Evolutionary conservation across 2,797 vertebrate species (phyloP).

Genomic region (Sebastiscus tertius): DNA sequence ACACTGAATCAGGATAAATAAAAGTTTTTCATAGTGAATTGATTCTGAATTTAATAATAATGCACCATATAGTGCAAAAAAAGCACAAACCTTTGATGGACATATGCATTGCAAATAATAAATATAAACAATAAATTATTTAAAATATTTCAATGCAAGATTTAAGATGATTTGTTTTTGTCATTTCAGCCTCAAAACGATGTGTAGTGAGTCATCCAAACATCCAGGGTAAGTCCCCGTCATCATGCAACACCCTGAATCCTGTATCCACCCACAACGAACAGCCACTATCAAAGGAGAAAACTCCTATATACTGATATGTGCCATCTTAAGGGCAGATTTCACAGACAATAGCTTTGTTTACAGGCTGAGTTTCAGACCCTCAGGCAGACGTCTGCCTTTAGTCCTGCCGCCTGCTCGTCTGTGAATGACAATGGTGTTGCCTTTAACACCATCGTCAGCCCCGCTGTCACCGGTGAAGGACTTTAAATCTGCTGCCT

Average conservation of each 20-base stretch:
- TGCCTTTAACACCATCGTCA: constrained; percentile 50
- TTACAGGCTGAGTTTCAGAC: constrained; percentile 65
- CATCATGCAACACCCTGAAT: neutral
- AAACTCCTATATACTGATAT: constrained; percentile 35
- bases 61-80: neutral
- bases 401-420: constrained; percentile 65
- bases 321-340: constrained; percentile 44
- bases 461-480: constrained; percentile 41
- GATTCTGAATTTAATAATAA: neutral
- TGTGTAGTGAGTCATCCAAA: neutral
- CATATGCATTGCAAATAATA: neutral
- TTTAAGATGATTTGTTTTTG: neutral
- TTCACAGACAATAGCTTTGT: constrained; percentile 70
- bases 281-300: constrained; percentile 42
- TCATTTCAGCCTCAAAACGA: neutral
- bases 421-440: constrained; percentile 81
- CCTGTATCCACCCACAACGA: neutral
- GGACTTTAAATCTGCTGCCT: constrained; percentile 10
- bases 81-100: neutral
- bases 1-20: neutral
- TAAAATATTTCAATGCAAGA: neutral
- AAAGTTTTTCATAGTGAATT: neutral
- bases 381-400: constrained; percentile 56
- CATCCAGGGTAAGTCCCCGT: neutral
- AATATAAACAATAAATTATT: neutral